Percentiles rank a stretch among this genome's conserved stretches.
These are phyloP conservation scores for Hypomecis atomaria DNA, from an alignment of 2,888 invertebrate species.

Conservation along the genomic window DNA sequence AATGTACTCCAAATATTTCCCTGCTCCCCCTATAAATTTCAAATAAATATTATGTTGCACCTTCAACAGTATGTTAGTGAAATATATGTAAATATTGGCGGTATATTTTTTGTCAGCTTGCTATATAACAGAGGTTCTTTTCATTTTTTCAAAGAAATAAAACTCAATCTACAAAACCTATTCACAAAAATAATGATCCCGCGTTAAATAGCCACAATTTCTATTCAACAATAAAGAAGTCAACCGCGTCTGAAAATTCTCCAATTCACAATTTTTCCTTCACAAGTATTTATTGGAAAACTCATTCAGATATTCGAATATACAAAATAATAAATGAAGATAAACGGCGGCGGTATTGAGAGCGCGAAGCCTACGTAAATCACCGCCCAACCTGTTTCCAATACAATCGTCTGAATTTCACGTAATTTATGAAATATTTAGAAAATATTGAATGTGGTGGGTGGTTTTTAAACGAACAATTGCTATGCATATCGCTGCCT, in stretches of 20 bases:
- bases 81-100: no score
- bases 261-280: slow-evolving; percentile 15
- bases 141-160: no score
- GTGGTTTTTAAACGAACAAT: slow-evolving; percentile 33
- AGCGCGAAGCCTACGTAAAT: slow-evolving; percentile 42
- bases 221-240: slow-evolving; percentile 18
- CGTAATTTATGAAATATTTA: slow-evolving; percentile 40
- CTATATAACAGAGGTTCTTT: no score
- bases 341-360: slow-evolving; percentile 37
- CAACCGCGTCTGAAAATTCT: slow-evolving; percentile 23
- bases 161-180: no score
- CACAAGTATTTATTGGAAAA: slow-evolving; percentile 34
- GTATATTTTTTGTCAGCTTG: no score
- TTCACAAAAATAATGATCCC: no score
- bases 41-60: no score
- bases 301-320: slow-evolving; percentile 36
- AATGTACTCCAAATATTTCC: no score
- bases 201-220: slow-evolving; percentile 7
- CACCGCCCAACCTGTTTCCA: slow-evolving; percentile 42
- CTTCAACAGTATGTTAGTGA: no score
- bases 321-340: slow-evolving; percentile 42
- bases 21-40: no score
- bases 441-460: slow-evolving; percentile 34
- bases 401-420: slow-evolving; percentile 39
- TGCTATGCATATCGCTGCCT: slow-evolving; percentile 30